These are phyloP conservation scores for Cydia pomonella DNA, from an alignment of 1,140 invertebrate genomes.

Conservation along the genomic window DNA sequence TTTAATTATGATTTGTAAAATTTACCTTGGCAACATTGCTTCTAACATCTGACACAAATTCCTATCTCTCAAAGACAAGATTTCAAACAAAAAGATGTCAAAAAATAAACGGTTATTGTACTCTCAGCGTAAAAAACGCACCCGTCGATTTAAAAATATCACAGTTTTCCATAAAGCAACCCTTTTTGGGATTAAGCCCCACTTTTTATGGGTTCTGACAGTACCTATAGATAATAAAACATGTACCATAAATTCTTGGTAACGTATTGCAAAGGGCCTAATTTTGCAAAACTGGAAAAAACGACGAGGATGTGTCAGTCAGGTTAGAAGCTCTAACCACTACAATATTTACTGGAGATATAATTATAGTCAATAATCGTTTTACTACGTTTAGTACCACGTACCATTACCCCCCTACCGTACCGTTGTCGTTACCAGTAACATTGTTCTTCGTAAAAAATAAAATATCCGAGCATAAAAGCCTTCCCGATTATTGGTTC, in stretches of 20 bases:
- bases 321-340: background rate
- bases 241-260: conserved; percentile 30
- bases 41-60: background rate
- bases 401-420: no score
- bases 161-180: conserved; percentile 42
- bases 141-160: conserved; percentile 41
- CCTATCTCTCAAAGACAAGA: background rate
- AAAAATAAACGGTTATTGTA: conserved; percentile 32
- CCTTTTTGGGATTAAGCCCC: conserved; percentile 45
- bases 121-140: conserved; percentile 39
- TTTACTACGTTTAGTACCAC: no score
- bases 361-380: no score
- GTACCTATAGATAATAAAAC: conserved; percentile 6
- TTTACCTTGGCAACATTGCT: conserved; percentile 7
- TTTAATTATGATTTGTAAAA: background rate
- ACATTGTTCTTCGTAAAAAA: no score
- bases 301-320: background rate
- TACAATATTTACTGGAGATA: background rate
- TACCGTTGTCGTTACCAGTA: no score
- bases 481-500: no score
- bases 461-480: no score
- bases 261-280: background rate
- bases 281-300: background rate
- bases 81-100: conserved; percentile 25
- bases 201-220: conserved; percentile 12